phyloP scores from a whole-genome alignment of 1,140 invertebrate species.

The Ceratosolen solmsi region DNA sequence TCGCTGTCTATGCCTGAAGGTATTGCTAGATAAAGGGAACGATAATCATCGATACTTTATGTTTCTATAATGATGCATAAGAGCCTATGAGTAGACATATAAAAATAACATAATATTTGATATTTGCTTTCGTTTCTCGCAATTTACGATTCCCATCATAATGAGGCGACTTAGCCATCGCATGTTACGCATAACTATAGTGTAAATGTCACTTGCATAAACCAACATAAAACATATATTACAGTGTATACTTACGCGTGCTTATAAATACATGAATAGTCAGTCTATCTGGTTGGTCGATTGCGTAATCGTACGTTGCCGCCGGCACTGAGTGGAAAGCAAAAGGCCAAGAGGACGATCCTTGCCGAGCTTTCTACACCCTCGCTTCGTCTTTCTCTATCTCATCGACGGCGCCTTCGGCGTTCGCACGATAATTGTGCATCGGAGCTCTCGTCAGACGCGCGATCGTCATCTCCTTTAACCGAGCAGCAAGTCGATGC shows the following conservation, averaged over 20 bases:
- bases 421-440: constrained; percentile 44
- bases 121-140: not conserved
- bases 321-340: constrained; percentile 59
- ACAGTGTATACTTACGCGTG: not conserved
- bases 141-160: not conserved
- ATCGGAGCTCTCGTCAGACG: not conserved
- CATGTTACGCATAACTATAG: not conserved
- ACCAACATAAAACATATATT: not conserved
- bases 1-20: too few species aligned
- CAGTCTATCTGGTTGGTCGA: not conserved
- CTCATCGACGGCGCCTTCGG: not conserved
- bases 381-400: not conserved
- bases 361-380: constrained; percentile 67
- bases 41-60: too few species aligned
- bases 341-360: constrained; percentile 70
- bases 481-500: not conserved
- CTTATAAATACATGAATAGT: not conserved
- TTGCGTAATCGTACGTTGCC: not conserved
- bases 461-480: not conserved
- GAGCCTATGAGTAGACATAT: too few species aligned
- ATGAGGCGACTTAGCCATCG: not conserved
- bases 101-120: too few species aligned
- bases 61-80: too few species aligned
- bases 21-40: too few species aligned
- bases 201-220: not conserved